A percentile compares a stretch with the other conserved stretches of the same genome.
phyloP scores from a whole-genome alignment of 2,113 vertebrate species.

The Scolopax mira region DNA sequence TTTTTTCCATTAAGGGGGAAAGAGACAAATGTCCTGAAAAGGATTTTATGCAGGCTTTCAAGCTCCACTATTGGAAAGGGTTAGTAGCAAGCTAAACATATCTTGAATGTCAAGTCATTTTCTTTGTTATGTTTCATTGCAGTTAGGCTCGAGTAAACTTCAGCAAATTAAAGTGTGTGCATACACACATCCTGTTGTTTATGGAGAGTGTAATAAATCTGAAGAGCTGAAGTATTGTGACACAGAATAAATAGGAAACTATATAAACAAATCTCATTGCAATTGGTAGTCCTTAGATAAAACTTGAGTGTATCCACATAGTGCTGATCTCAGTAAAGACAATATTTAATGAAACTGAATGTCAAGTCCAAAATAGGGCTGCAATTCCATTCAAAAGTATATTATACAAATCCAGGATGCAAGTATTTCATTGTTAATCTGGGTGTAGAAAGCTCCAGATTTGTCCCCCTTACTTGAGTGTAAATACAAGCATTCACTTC shows the following conservation, averaged over 20 bases:
- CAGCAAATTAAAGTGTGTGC: neutral
- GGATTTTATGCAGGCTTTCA: neutral
- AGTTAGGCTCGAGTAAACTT: neutral
- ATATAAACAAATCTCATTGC: neutral
- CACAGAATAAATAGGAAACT: neutral
- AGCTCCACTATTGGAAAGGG: neutral
- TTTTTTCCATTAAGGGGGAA: neutral
- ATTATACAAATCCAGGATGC: neutral
- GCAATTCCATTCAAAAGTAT: neutral
- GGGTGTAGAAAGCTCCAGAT: neutral
- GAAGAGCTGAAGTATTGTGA: neutral
- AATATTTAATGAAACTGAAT: neutral
- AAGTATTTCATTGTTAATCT: neutral
- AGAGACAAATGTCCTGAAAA: neutral
- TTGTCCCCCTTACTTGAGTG: neutral
- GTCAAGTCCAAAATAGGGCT: neutral
- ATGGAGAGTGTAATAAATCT: neutral
- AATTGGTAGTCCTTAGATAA: neutral
- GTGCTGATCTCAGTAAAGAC: neutral
- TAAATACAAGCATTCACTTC: neutral
- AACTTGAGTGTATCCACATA: neutral
- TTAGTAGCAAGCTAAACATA: neutral
- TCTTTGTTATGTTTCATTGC: neutral
- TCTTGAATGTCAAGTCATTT: neutral
- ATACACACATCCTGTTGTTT: conserved; percentile 1